phyloP scores from a whole-genome alignment of 2,797 vertebrate genomes.

The Sebastes steindachneri region DNA sequence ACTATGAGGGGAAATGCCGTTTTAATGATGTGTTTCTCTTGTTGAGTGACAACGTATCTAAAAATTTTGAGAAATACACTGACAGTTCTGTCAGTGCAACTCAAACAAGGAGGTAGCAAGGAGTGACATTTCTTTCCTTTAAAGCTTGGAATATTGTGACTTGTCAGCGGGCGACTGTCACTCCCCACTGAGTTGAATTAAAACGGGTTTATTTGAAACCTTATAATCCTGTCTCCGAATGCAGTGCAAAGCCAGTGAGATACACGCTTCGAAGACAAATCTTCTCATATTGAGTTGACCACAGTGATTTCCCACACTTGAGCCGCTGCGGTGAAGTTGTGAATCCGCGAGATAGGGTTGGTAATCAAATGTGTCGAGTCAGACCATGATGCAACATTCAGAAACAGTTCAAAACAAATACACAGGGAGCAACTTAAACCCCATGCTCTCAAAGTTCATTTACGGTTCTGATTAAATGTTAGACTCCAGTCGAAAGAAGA shows the following conservation, averaged over 20 bases:
- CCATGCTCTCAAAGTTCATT: background rate
- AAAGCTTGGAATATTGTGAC: slow-evolving; percentile 34
- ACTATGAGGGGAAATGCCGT: background rate
- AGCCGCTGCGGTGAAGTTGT: background rate
- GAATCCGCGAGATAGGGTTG: background rate
- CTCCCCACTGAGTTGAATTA: slow-evolving; percentile 38
- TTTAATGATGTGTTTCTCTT: background rate
- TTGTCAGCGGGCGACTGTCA: slow-evolving; percentile 23
- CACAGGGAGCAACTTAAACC: background rate
- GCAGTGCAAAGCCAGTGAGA: slow-evolving; percentile 2
- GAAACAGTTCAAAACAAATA: slow-evolving; percentile 17
- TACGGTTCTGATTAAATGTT: background rate
- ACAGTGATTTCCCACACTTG: background rate
- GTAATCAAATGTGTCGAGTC: slow-evolving; percentile 1
- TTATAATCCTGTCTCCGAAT: slow-evolving; percentile 5
- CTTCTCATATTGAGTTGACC: background rate
- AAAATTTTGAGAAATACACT: background rate
- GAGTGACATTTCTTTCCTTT: slow-evolving; percentile 15
- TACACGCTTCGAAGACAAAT: background rate
- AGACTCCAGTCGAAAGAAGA: background rate
- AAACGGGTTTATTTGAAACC: slow-evolving; percentile 32
- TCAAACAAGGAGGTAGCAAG: slow-evolving; percentile 14
- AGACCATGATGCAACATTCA: slow-evolving; percentile 9
- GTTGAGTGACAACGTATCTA: background rate
- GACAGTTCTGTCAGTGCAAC: slow-evolving; percentile 11